Evolutionary conservation across 2,797 vertebrate genomes (phyloP), one percentile per base, ranked within the genome.

Genomic region (Anguilla anguilla): DNA sequence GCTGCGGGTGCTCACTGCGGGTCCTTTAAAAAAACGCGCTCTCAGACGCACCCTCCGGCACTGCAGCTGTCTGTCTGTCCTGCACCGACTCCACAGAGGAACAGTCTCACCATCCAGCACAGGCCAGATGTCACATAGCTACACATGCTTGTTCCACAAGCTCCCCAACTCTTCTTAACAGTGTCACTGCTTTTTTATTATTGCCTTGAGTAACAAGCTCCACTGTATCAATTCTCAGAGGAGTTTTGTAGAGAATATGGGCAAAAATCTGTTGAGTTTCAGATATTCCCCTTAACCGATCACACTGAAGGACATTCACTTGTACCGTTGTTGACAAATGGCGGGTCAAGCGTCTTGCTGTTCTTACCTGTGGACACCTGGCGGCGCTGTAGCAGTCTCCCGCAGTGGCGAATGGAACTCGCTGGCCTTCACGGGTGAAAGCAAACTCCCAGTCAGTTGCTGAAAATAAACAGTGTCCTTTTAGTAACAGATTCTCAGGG

Each of bases 361-460:
- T 88, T 88, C 95, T 89, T 96, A 99, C 98, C 98, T 99, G 98
- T 6, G 98, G 98, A 94, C 98, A 99, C 72, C 94, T 96, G 92
- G 97, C 95, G 19, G 97, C 97, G 3, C 98, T 99, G 95, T 98
- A 99, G 94, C 98, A 99, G 94, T 99, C 98, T 90, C 98, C 98
- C 28, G 98, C 98, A 19, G 98, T 99, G 92, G 97, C 98, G 22
- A 97, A 99, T 6, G 98, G 98, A 88, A 99, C 97, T 0, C 95
- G 96, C 82, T 97, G 97, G 69, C 98, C 98, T 87, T 98, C 97
- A 2, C 91, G 96, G 9, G 98, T 98, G 89, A 92, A 95, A 2
- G 98, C 96, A 92, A 98, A 99, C 94, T 96, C 97, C 94, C 98
- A 97, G 93, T 99, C 98, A 43, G 98, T 98, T 13, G 98, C 98